Evolutionary conservation across 2,888 invertebrate species (phyloP), one percentile per base, ranked within the genome.

Genomic region (Sinhomidia bicolor): DNA sequence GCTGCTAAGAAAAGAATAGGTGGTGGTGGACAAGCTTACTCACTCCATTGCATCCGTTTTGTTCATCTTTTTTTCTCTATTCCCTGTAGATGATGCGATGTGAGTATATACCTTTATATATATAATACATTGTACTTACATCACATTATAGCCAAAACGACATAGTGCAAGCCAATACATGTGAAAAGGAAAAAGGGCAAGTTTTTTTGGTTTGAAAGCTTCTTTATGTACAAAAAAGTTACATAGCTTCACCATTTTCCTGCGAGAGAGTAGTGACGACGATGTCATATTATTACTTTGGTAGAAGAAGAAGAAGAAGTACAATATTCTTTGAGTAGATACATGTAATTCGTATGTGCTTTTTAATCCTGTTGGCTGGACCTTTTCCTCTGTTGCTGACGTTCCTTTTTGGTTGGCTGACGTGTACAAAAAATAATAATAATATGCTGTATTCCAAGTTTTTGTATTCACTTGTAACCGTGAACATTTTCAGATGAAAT

Each of bases 11-110:
- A 78, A 29, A 54, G 41, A 62, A 85, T n/a, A n/a, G n/a, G n/a
- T n/a, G n/a, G 78, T 78, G 85, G 85, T 65, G 78, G 85, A 78
- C 85, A 85, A 17, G 20, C 62, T 51, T n/a, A 32, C 12, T 71
- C 47, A 14, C 60, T 41, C 14, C 14, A 47, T 36, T 23, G 57
- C 76, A 84, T 71, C 76, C 74, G 62, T 57, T 76, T 62, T 23
- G 14, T 62, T 26, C 41, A 7, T 62, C 20, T 23, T 12, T 23
- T 57, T 5, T 5, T 4, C 57, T 54, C 54, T 54, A 6, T 47
- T 47, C 47, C 12, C 7, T 10, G 47, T 47, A 9, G 10, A 23
- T 57, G 26, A n/a, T n/a, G n/a, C 26, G 4, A 23, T 10, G 17
- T 54, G 3, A 17, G 17, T n/a, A 54, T 54, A 5, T 41, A 5